Percentiles rank a stretch among this genome's conserved stretches.
Evolutionary conservation across 1,140 invertebrate species (phyloP).

Genomic region (Apis dorsata): DNA sequence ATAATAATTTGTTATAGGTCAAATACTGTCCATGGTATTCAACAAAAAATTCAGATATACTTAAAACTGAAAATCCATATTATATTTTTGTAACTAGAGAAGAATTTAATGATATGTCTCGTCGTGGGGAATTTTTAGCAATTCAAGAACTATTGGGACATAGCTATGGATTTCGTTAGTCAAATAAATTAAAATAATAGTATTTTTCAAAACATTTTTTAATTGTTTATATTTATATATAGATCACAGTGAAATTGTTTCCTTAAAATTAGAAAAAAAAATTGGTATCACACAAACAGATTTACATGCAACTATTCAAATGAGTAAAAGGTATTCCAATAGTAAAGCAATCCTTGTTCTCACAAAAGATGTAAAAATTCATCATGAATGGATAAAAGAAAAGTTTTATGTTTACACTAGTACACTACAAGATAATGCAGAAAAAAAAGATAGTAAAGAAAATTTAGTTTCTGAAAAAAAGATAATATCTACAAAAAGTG

Average conservation of each 20-base stretch:
- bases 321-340: conserved; percentile 66
- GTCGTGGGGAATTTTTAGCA: conserved; percentile 67
- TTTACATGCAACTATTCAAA: conserved; percentile 64
- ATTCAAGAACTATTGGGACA: conserved; percentile 67
- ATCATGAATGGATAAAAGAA: conserved; percentile 64
- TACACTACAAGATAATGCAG: conserved; percentile 16
- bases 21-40: conserved; percentile 69
- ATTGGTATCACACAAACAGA: conserved; percentile 70
- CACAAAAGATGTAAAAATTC: conserved; percentile 60
- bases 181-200: neutral
- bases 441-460: conserved; percentile 54
- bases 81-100: conserved; percentile 61
- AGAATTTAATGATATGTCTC: conserved; percentile 62
- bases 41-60: conserved; percentile 54
- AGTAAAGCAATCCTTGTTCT: conserved; percentile 62
- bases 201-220: neutral
- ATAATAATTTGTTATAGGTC: conserved; percentile 44
- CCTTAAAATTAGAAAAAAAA: conserved; percentile 64
- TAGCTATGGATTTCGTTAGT: conserved; percentile 72
- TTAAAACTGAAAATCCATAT: conserved; percentile 46
- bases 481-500: conserved; percentile 34
- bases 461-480: conserved; percentile 56
- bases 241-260: conserved; percentile 65
- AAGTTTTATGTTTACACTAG: conserved; percentile 68
- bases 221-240: conserved; percentile 2